Conservation (phyloP, 2,797 vertebrate species). For the Ibycter americanus region DNA sequence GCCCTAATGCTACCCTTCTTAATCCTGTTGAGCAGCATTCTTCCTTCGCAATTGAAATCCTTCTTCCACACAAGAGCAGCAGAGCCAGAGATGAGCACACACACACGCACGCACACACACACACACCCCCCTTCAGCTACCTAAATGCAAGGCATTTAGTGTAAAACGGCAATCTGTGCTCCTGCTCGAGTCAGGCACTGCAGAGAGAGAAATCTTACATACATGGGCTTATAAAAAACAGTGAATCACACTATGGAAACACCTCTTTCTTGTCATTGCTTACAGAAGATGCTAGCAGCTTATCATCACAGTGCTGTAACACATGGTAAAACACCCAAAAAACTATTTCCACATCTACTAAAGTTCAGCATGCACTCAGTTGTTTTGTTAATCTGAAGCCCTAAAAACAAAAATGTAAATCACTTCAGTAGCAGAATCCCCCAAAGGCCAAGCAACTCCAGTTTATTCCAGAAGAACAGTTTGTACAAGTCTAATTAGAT, state of each 20-base stretch:
- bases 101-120: not conserved
- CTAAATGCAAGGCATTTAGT: not conserved
- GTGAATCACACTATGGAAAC: not conserved
- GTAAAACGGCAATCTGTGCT: not conserved
- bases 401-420: slow-evolving; percentile 14
- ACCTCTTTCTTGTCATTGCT: not conserved
- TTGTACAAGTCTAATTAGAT: not conserved
- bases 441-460: not conserved
- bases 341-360: not conserved
- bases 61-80: not conserved
- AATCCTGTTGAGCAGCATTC: not conserved
- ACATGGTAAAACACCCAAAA: not conserved
- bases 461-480: slow-evolving; percentile 17
- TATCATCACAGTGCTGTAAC: not conserved
- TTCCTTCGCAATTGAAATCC: not conserved
- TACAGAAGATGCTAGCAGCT: not conserved
- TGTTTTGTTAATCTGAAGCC: not conserved
- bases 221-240: not conserved
- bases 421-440: not conserved
- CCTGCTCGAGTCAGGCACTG: not conserved
- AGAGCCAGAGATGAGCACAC: not conserved
- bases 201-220: not conserved
- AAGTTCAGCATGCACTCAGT: not conserved
- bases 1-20: not conserved
- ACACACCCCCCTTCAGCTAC: not conserved